Evolutionary conservation across 2,888 invertebrate species (phyloP), one percentile per base, ranked within the genome.

Genomic region (Sicus ferrugineus): DNA sequence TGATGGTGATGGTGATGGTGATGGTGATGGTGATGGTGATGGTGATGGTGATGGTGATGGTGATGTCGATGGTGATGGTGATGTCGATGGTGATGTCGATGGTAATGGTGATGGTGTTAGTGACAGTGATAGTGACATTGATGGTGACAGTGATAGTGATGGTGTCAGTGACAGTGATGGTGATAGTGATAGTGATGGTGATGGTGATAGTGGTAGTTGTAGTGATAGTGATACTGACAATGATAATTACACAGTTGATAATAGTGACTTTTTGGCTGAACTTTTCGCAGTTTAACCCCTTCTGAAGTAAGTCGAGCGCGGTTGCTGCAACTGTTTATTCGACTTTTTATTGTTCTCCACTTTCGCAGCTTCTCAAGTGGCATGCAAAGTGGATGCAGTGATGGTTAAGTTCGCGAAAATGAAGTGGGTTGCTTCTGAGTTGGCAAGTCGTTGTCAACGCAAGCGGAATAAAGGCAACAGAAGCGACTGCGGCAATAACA

Each of bases 401-500:
- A 1, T 9, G 14, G 1, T 9, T 42, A 42, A 42, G 42, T 9
- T 16, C 9, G n/a, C n/a, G 42, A 42, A 42, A 9, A 4, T 14
- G 42, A 9, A n/a, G 42, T 42, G 16, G 16, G n/a, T 16, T 9
- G 4, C 16, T 42, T 4, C 42, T 4, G 4, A n/a, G 11, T n/a
- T 42, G 16, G 9, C 11, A 42, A 4, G 16, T 42, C 16, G 11
- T 16, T 16, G 42, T n/a, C 4, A 42, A 16, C 5, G 42, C 42
- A 42, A 42, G 42, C 42, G n/a, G 16, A 42, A 9, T 42, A 42
- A n/a, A 3, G n/a, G n/a, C n/a, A 42, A 42, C 9, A 42, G n/a
- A 4, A 56, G n/a, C n/a, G 56, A 28, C 56, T 28, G n/a, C 9
- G 23, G 56, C 28, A 56, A 56, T n/a, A 56, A 28, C 28, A 56